Evolutionary conservation across 2,888 invertebrate genomes (phyloP).

Genomic region (Acronicta psi): DNA sequence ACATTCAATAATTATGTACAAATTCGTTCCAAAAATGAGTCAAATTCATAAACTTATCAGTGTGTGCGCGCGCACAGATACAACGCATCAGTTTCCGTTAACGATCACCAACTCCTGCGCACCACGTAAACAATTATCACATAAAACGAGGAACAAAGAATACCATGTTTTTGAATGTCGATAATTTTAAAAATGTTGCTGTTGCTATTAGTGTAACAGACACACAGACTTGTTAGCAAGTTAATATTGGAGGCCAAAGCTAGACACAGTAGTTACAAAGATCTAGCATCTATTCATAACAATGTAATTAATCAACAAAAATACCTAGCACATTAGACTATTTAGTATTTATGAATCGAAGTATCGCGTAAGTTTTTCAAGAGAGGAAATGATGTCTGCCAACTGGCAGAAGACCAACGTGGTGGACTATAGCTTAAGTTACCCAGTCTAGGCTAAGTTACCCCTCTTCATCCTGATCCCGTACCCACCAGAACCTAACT

Average conservation of each 20-base stretch:
- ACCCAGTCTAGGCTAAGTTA: too few relatives aligned
- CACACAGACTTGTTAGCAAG: constrained; percentile 15
- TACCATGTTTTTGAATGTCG: constrained; percentile 56
- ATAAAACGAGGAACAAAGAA: constrained; percentile 80
- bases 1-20: neutral
- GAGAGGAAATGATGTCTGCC: too few relatives aligned
- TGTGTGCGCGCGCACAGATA: constrained; percentile 42
- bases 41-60: constrained; percentile 36
- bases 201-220: constrained; percentile 25
- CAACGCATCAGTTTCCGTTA: constrained; percentile 65
- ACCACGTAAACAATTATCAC: constrained; percentile 77
- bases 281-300: constrained; percentile 3
- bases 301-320: neutral
- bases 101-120: constrained; percentile 66
- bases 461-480: too few relatives aligned
- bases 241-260: constrained; percentile 6
- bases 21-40: constrained; percentile 13
- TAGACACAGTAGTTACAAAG: constrained; percentile 12
- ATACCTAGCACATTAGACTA: neutral
- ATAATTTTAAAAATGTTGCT: constrained; percentile 56
- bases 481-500: too few relatives aligned
- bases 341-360: too few relatives aligned
- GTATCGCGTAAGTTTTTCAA: too few relatives aligned
- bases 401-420: too few relatives aligned
- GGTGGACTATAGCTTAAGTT: too few relatives aligned